Evolutionary conservation across 2,888 invertebrate species (phyloP), one percentile per base, ranked within the genome.

Genomic region (Drosophila multiciliata): DNA sequence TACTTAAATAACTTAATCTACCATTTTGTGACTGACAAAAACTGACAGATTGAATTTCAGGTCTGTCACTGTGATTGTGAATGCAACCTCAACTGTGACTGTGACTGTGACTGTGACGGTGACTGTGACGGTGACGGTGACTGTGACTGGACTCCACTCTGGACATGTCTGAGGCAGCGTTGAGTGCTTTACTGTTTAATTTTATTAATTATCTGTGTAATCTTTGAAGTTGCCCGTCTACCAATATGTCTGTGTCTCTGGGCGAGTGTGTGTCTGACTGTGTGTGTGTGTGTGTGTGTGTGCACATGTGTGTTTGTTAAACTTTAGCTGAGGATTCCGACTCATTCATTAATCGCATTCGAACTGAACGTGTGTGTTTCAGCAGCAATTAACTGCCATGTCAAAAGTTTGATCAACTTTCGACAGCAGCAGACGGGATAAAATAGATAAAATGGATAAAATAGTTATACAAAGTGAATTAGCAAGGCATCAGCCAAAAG

Each of bases 111-210:
- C 49, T 38, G 45, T 55, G 33, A 38, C 55, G 35, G 54, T n/a
- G n/a, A 29, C 15, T 29, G 35, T 40, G 26, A 20, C 20, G n/a
- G 48, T n/a, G 8, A 59, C 42, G 48, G 53, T 26, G 26, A 45
- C 45, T 23, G 61, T 9, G 35, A 58, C 58, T 53, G 54, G 29
- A 15, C 20, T 33, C 20, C 23, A 45, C 33, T 69, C 52, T 26
- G 63, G 54, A 42, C 45, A 53, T 62, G 58, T 50, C 50, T 49
- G 33, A 20, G 60, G 62, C 50, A 36, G 55, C 38, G 68, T 75
- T 83, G 87, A 90, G 90, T 81, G 89, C 82, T 90, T 90, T 90
- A 77, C 76, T 79, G 66, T 87, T 89, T 87, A 87, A 87, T 87
- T 90, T 89, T 87, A 87, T 90, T 87, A 90, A 90, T 87, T 87